Conservation (phyloP, 2,888 invertebrate species). For the Acanthosepion pharaonis region DNA sequence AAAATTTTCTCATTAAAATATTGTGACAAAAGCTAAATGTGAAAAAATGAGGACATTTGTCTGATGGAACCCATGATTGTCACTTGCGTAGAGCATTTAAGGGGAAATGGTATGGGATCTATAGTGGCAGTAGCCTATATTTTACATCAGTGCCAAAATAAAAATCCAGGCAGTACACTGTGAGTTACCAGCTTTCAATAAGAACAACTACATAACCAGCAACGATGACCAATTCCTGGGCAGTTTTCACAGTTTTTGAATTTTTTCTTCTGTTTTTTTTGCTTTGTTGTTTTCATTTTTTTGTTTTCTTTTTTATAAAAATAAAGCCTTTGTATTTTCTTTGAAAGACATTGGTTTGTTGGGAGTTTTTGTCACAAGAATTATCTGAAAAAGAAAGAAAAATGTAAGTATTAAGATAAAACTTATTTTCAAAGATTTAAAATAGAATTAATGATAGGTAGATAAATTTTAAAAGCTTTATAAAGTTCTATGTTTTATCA, state of each 20-base stretch:
- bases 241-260: not conserved
- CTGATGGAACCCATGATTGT: not conserved
- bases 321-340: not conserved
- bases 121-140: not conserved
- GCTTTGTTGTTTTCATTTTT: not conserved
- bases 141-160: not conserved
- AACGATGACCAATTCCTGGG: not conserved
- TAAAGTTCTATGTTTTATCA: not conserved
- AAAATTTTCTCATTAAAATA: not conserved
- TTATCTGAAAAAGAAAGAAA: not conserved
- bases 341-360: constrained; percentile 20
- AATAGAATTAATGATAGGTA: not conserved
- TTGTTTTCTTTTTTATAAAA: not conserved
- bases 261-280: not conserved
- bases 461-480: not conserved
- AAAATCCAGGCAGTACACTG: not conserved
- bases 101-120: not conserved
- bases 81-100: constrained; percentile 4
- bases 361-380: not conserved
- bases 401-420: not conserved
- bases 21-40: not conserved
- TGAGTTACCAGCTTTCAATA: not conserved
- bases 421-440: not conserved
- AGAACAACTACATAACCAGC: not conserved
- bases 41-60: not conserved